Conservation (phyloP, 1,140 invertebrate species). For the Proales similis region DNA sequence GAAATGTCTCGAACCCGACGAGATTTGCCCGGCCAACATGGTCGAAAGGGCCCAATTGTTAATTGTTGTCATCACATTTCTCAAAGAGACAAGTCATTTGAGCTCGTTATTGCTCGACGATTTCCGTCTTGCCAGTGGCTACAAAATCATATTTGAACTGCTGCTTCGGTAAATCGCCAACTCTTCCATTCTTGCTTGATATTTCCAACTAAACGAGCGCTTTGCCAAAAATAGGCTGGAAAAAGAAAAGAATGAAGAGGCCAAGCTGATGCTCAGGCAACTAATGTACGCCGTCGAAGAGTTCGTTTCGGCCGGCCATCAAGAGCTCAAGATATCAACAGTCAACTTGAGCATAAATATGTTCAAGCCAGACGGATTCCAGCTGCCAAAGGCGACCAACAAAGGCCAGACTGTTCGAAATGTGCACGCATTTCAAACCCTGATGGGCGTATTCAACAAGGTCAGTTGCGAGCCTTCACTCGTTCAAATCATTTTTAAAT, state of each 20-base stretch:
- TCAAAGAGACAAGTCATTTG: background rate
- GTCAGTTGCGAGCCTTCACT: conserved; percentile 55
- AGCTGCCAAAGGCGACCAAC: conserved; percentile 76
- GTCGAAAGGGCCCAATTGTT: conserved; percentile 25
- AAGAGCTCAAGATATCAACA: conserved; percentile 63
- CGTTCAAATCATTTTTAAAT: background rate
- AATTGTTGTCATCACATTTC: conserved; percentile 18
- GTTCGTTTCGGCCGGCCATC: conserved; percentile 73
- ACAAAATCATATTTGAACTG: conserved; percentile 13
- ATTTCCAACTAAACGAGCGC: background rate
- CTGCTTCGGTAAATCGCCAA: background rate
- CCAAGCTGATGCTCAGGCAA: conserved; percentile 43
- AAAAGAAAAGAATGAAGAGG: conserved; percentile 42
- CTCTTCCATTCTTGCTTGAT: conserved; percentile 12
- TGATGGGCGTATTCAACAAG: conserved; percentile 85
- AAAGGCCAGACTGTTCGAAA: conserved; percentile 71
- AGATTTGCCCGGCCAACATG: conserved; percentile 24
- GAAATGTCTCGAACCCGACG: conserved; percentile 10
- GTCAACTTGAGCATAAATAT: conserved; percentile 63
- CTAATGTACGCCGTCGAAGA: conserved; percentile 58
- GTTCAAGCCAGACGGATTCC: conserved; percentile 85
- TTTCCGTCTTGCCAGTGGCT: conserved; percentile 13
- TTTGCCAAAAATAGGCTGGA: conserved; percentile 70
- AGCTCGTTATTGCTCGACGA: conserved; percentile 7
- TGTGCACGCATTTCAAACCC: conserved; percentile 85